A percentile compares a stretch with the other conserved stretches of the same genome.
Conservation (phyloP, 2,797 vertebrate species). For the Mormyrus hasselquistii region DNA sequence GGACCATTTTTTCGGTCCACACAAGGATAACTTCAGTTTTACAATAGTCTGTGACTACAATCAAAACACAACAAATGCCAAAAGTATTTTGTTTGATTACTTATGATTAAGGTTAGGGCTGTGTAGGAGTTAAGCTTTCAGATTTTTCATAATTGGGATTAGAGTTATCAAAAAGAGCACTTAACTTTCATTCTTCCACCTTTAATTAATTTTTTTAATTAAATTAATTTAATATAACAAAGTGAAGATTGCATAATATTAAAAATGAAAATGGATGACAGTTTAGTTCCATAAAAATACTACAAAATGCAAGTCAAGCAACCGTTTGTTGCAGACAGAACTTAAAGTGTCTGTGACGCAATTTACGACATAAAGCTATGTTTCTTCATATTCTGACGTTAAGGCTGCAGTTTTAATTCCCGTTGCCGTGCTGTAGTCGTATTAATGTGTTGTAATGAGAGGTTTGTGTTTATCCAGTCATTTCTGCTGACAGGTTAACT, state of each 20-base stretch:
- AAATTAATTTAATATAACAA: background rate
- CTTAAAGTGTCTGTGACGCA: background rate
- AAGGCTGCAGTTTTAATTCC: background rate
- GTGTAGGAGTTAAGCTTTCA: background rate
- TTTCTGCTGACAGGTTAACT: conserved; percentile 39
- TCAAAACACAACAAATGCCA: background rate
- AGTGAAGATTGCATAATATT: background rate
- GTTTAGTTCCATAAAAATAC: background rate
- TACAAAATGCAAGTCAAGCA: background rate
- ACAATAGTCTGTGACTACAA: background rate
- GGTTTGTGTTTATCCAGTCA: conserved; percentile 39
- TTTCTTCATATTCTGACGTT: background rate
- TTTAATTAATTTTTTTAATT: background rate
- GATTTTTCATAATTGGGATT: background rate
- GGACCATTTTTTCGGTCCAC: no score
- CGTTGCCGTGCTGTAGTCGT: conserved; percentile 34
- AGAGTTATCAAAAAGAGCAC: background rate
- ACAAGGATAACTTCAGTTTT: background rate
- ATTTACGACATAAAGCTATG: background rate
- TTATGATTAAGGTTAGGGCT: background rate
- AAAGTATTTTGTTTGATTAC: background rate
- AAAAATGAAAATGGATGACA: background rate
- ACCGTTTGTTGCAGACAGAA: background rate
- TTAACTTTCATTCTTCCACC: background rate
- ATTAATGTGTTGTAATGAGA: conserved; percentile 23